Evolutionary conservation across 2,888 invertebrate species (phyloP), one percentile per base, ranked within the genome.

Genomic region (Bembecia ichneumoniformis): DNA sequence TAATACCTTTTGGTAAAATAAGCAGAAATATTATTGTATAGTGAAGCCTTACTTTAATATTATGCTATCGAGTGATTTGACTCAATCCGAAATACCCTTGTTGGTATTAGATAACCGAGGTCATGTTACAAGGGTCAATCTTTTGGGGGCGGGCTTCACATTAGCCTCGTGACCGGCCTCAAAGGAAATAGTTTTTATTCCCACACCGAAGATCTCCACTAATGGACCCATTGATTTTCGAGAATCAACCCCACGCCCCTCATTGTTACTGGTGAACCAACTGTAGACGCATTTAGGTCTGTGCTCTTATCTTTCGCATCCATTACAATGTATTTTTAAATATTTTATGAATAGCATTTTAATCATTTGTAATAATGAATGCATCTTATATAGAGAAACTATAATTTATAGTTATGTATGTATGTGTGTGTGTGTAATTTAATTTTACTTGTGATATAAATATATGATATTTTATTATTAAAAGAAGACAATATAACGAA

Each of bases 171-270:
- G 76, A 71, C 74, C 74, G 74, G 65, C 59, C 74, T 76, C 76
- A 72, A 74, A 80, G 78, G 77, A 75, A 74, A 71, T 66, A 68
- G 63, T 51, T 55, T 57, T 57, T 54, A 52, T 52, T 52, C 50
- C 51, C 50, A 34, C 52, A 44, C 62, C 57, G 64, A 63, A 68
- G 71, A 75, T 71, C 71, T 63, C 60, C 64, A 61, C 74, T 81
- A 82, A 82, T 81, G 79, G 79, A 72, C 69, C 74, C 74, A 77
- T 77, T 78, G 78, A 74, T 78, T 78, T 75, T 65, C 59, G 59
- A 65, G 68, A 71, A 73, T 77, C 72, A 68, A 71, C 74, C 66
- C 68, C 58, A 63, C 64, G 66, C 66, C 64, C 59, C 55, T 50
- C 51, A 63, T 61, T 62, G 60, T 54, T 52, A 51, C 55, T 62